Evolutionary conservation across 2,113 vertebrate species (phyloP).

Genomic region (Podiceps cristatus): DNA sequence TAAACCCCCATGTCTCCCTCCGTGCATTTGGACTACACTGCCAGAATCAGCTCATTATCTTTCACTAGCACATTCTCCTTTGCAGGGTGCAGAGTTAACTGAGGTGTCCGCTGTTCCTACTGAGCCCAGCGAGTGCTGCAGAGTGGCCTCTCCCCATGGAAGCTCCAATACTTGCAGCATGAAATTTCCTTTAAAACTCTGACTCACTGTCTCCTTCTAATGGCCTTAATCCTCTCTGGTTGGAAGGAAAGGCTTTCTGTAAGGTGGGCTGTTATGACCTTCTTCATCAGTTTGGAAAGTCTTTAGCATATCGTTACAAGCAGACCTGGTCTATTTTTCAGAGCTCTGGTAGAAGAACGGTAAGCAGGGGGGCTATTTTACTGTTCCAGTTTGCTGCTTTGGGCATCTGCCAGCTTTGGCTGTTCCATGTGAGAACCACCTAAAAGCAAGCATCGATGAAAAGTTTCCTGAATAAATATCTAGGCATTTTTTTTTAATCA

Average conservation of each 20-base stretch:
- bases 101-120: not conserved
- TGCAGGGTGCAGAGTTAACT: not conserved
- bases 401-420: not conserved
- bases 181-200: not conserved
- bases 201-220: not conserved
- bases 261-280: not conserved
- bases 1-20: not conserved
- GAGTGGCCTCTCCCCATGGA: not conserved
- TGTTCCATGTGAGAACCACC: not conserved
- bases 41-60: not conserved
- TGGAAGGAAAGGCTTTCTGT: not conserved
- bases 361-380: not conserved
- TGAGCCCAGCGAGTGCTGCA: rapidly evolving
- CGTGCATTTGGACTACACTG: not conserved
- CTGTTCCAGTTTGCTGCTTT: not conserved
- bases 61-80: not conserved
- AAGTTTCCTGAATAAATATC: not conserved
- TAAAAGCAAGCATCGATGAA: not conserved
- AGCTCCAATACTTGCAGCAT: not conserved
- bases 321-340: not conserved
- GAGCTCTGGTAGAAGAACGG: not conserved
- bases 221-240: not conserved
- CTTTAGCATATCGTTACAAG: rapidly evolving
- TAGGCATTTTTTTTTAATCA: not conserved
- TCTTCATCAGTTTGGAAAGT: not conserved